Conservation (phyloP, 2,113 vertebrate species). For the Centropus unirufus region DNA sequence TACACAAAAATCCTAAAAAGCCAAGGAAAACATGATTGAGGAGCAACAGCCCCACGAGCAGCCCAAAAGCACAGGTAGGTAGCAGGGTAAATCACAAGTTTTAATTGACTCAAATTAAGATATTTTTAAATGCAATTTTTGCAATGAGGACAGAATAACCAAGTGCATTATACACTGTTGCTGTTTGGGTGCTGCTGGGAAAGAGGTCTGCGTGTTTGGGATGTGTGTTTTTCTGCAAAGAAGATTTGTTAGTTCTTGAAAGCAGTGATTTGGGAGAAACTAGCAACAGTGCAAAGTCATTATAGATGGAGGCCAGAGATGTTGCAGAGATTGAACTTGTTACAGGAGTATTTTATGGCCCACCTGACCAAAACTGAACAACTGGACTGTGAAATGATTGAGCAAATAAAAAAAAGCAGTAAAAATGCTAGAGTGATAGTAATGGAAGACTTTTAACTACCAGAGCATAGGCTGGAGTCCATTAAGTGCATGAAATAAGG, state of each 20-base stretch:
- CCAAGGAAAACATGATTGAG: neutral
- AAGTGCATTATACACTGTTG: neutral
- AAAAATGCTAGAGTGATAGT: slow-evolving; percentile 60
- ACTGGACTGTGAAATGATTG: slow-evolving; percentile 71
- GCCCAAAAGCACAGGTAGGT: neutral
- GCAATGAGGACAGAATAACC: neutral
- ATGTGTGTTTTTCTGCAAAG: neutral
- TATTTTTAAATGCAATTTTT: neutral
- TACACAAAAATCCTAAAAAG: neutral
- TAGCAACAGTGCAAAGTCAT: neutral
- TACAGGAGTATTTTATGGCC: slow-evolving; percentile 61
- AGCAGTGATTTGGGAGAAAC: neutral
- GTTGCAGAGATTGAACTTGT: slow-evolving; percentile 53
- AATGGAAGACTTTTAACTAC: slow-evolving; percentile 64
- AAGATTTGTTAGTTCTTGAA: slow-evolving; percentile 37
- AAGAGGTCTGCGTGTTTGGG: neutral
- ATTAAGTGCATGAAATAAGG: slow-evolving; percentile 61
- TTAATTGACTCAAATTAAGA: neutral
- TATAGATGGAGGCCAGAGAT: slow-evolving; percentile 26
- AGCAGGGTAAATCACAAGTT: neutral
- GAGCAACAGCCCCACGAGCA: neutral
- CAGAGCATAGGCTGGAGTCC: slow-evolving; percentile 55
- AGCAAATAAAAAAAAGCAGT: slow-evolving; percentile 71
- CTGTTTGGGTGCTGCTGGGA: neutral
- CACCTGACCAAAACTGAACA: slow-evolving; percentile 52